Base-by-base conservation (phyloP, 2,888 invertebrate species). In the Stomorhina lunata region DNA sequence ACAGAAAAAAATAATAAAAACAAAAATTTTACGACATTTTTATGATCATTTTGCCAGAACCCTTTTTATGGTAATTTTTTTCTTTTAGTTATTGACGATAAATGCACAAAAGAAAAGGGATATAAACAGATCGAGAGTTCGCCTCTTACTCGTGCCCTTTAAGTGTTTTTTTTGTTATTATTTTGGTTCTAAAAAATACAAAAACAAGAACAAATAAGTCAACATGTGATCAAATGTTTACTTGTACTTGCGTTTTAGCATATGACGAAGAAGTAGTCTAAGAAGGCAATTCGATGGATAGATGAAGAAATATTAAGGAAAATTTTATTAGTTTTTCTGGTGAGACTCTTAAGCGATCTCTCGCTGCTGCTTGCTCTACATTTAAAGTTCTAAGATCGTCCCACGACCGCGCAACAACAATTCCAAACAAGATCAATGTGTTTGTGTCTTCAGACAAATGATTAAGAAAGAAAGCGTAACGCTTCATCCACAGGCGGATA, bases 41-140 rank as follows among this genome's bases (percentile, higher is more conserved):
- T 82, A 82, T 43, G 82, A 82, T 71, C 75, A 48, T 79, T 78
- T 82, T 76, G 73, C 79, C 82, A 82, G 82, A 76, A 82, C 82
- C 82, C 79, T 82, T 82, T 79, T 79, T 76, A 82, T 82, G 71
- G 45, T 75, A 71, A 82, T 79, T 76, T 82, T 66, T 45, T 53
- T 68, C 25, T 43, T 40, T 61, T 65, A 34, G n/a, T 29, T 25
- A 12, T 71, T 68, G 57, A 59, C 29, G 63, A 78, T 72, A 61
- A 78, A 71, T 34, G 50, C 15, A 72, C 37, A 72, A 50, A 63
- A 76, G 29, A 50, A 75, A 75, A 73, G 68, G 73, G 48, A 78
- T 68, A 73, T 63, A 81, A 78, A 63, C 68, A 77, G 12, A 50
- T 34, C 43, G n/a, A 45, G 9, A 50, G 66, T 53, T 66, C 48